These are phyloP conservation scores for Microctenopoma lineatum DNA, from an alignment of 2,797 vertebrate genomes.

Conservation along the genomic window DNA sequence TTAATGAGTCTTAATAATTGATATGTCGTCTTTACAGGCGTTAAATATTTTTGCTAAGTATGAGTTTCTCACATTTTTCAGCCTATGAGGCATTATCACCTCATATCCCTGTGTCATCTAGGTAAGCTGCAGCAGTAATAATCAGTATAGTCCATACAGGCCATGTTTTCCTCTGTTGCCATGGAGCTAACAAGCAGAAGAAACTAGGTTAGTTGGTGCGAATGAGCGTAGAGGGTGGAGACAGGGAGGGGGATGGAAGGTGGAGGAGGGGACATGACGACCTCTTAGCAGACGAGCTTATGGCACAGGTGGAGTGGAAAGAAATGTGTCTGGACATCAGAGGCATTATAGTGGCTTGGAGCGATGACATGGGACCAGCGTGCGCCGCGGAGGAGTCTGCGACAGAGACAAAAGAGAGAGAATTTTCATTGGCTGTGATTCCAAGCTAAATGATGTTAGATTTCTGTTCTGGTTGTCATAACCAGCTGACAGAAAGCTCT, in stretches of 20 bases:
- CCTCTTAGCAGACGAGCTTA: conserved; percentile 63
- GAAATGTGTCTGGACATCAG: conserved; percentile 81
- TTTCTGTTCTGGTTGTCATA: no score
- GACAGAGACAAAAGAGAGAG: not conserved
- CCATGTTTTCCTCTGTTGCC: conserved; percentile 63
- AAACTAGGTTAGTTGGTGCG: conserved; percentile 76
- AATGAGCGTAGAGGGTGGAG: conserved; percentile 48
- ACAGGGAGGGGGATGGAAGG: conserved; percentile 55
- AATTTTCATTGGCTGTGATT: not conserved
- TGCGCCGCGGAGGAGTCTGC: conserved; percentile 34
- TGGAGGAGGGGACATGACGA: conserved; percentile 42
- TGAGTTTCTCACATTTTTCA: not conserved
- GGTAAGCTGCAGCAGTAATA: not conserved
- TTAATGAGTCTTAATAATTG: conserved; percentile 31
- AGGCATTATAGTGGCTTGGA: conserved; percentile 67
- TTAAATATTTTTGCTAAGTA: not conserved
- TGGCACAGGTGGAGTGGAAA: conserved; percentile 82
- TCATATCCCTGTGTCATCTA: not conserved
- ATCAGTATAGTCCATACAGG: not conserved
- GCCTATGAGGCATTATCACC: not conserved
- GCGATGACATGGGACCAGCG: conserved; percentile 55
- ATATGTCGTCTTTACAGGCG: conserved; percentile 15
- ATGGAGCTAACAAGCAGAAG: conserved; percentile 49
- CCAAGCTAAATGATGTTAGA: no score
- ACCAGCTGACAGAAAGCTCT: no score